phyloP scores from a whole-genome alignment of 2,888 invertebrate genomes.

The Phaonia tiefii region DNA sequence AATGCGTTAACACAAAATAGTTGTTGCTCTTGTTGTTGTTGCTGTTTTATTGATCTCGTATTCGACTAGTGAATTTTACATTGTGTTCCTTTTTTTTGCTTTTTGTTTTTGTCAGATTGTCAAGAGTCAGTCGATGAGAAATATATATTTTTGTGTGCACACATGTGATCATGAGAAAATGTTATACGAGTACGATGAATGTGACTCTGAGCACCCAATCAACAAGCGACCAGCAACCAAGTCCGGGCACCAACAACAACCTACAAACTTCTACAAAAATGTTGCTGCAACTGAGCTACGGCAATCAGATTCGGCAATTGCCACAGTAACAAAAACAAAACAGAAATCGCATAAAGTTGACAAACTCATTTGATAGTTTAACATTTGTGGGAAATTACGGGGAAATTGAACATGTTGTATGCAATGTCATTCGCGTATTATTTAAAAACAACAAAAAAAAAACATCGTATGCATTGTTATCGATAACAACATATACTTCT shows the following conservation, averaged over 20 bases:
- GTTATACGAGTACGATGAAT: constrained; percentile 43
- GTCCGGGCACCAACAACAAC: constrained; percentile 40
- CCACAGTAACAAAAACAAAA: neutral
- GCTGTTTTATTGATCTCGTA: constrained; percentile 60
- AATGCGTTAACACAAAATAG: constrained; percentile 65
- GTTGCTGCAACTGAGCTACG: constrained; percentile 52
- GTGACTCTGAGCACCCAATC: constrained; percentile 14
- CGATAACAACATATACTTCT: too few relatives aligned
- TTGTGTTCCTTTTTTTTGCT: constrained; percentile 24
- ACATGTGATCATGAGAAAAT: constrained; percentile 67
- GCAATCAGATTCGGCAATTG: constrained; percentile 63
- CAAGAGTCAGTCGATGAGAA: constrained; percentile 65
- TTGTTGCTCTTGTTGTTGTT: constrained; percentile 14
- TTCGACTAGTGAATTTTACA: constrained; percentile 57
- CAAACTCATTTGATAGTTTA: constrained; percentile 11
- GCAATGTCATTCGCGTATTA: too few relatives aligned
- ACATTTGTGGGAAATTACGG: too few relatives aligned
- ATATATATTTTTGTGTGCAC: constrained; percentile 59
- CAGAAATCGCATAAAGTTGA: constrained; percentile 46
- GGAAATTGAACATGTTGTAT: too few relatives aligned
- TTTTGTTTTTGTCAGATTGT: constrained; percentile 55
- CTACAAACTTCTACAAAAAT: constrained; percentile 41
- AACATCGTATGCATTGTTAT: too few relatives aligned
- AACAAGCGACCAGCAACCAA: constrained; percentile 22
- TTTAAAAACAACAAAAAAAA: too few relatives aligned